Evolutionary conservation across 92 coral and sea anemone species (phyloP).

Genomic region (Zoanthus sansibaricus): DNA sequence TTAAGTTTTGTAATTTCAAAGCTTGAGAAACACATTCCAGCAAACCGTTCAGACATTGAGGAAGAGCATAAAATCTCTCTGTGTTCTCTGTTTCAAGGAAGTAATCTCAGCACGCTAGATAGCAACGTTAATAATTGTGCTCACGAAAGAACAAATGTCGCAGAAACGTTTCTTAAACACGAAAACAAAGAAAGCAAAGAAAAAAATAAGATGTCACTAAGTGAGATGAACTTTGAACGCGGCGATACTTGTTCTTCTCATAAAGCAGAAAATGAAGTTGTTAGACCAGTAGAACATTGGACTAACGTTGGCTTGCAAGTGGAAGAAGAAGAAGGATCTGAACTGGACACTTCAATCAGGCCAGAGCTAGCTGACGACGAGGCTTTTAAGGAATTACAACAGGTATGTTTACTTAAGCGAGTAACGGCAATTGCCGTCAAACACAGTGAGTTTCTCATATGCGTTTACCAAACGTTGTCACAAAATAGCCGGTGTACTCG

Average conservation of each 20-base stretch:
- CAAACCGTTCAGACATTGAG: conserved; percentile 47
- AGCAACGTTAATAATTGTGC: not conserved
- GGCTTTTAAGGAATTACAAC: conserved; percentile 84
- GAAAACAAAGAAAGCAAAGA: not conserved
- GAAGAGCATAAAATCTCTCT: conserved; percentile 52
- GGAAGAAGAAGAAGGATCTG: conserved; percentile 75
- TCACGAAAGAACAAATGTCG: not conserved
- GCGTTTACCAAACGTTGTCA: too few species aligned
- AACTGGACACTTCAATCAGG: conserved; percentile 64
- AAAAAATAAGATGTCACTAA: not conserved
- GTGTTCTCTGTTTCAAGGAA: conserved; percentile 13
- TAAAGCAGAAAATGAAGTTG: not conserved
- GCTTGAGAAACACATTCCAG: conserved; percentile 50
- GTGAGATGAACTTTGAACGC: conserved; percentile 17
- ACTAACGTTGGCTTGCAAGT: conserved; percentile 43
- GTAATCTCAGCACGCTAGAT: not conserved
- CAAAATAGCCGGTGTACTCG: too few species aligned
- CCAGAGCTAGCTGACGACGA: conserved; percentile 79
- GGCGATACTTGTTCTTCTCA: conserved; percentile 48
- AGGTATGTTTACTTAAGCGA: conserved; percentile 52
- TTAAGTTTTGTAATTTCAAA: conserved; percentile 74
- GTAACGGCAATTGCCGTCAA: not conserved
- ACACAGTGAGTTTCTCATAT: too few species aligned
- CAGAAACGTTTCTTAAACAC: not conserved
- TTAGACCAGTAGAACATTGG: conserved; percentile 61